Percentiles rank a stretch among this genome's conserved stretches.
These are phyloP conservation scores for Phrynosoma blainvillii DNA, from an alignment of 2,113 vertebrate species.

Conservation along the genomic window DNA sequence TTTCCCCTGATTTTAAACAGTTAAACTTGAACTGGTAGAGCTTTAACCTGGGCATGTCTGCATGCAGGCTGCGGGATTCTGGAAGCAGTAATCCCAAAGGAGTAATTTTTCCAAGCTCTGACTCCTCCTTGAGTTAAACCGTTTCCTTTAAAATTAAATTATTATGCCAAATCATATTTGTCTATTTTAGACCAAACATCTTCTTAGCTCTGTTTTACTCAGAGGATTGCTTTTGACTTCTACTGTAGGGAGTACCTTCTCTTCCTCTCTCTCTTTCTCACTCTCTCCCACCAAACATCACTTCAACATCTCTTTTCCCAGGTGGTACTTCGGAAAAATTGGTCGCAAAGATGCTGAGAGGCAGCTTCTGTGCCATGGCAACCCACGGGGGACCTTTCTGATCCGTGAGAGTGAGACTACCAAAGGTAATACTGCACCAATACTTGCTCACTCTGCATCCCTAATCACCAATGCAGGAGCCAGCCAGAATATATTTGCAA, in stretches of 20 bases:
- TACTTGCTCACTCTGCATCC: background rate
- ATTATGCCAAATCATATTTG: too few species aligned
- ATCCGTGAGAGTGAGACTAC: slow-evolving; percentile 95
- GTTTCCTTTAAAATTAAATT: too few species aligned
- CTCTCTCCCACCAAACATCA: background rate
- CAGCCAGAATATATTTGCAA: rapidly evolving
- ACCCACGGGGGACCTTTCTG: slow-evolving; percentile 88
- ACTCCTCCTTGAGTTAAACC: too few species aligned
- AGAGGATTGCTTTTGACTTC: background rate
- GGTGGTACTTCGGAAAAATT: slow-evolving; percentile 97
- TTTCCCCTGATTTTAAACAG: background rate
- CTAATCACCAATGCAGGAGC: background rate
- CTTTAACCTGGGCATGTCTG: background rate
- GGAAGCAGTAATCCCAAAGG: too few species aligned
- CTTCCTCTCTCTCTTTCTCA: background rate
- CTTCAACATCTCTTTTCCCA: slow-evolving; percentile 51
- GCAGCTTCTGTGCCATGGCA: slow-evolving; percentile 84
- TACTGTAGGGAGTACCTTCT: background rate
- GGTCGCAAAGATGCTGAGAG: slow-evolving; percentile 93
- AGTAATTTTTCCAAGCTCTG: too few species aligned
- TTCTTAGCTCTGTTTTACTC: background rate
- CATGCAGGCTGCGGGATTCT: background rate
- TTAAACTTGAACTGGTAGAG: background rate
- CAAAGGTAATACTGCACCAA: slow-evolving; percentile 77
- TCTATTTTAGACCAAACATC: too few species aligned